Evolutionary conservation across 2,113 vertebrate species (phyloP), one percentile per base, ranked within the genome.

Genomic region (Podarcis raffonei): DNA sequence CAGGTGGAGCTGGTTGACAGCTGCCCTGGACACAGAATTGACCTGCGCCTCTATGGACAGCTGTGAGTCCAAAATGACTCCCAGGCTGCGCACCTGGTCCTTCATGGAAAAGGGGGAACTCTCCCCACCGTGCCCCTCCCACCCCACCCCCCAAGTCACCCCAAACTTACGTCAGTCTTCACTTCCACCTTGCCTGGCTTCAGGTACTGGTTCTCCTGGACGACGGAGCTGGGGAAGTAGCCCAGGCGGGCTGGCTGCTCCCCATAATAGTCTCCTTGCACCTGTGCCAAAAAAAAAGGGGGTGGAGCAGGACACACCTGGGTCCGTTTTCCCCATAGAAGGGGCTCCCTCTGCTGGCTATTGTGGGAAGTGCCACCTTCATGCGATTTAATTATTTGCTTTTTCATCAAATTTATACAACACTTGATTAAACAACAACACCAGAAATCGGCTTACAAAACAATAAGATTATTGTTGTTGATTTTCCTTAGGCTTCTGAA

Each of bases 261-360:
- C 78, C 98, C 97, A 20, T 98, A 98, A 91, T 98, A 98, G 15
- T 97, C 97, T 37, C 97, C 98, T 90, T 98, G 98, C 53, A 98
- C 98, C 98, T 99, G 91, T 5, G 72, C 86, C 84, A 48, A 92
- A 18, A 39, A 18, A 23, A 27, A 15, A 8, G 6, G 59, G 15
- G 20, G 3, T 8, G 7, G 23, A 8, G 22, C 32, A 13, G 3
- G 42, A 53, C 15, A 6, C 4, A 4, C 18, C 42, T 5, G 9
- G 0, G 9, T 32, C 42, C 6, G 42, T 13, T 25, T 74, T 78
- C 59, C 57, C 74, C 15, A 5, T 16, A 6, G 32, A 3, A 30
- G 72, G 32, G 27, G 53, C 6, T 5, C 84, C 71, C 72, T 9
- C 53, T 85, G 72, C 53, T 62, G 84, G 53, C 84, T 30, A 53